Conservation (phyloP, 1,140 invertebrate genomes). For the Hyposmocoma kahamanoa region DNA sequence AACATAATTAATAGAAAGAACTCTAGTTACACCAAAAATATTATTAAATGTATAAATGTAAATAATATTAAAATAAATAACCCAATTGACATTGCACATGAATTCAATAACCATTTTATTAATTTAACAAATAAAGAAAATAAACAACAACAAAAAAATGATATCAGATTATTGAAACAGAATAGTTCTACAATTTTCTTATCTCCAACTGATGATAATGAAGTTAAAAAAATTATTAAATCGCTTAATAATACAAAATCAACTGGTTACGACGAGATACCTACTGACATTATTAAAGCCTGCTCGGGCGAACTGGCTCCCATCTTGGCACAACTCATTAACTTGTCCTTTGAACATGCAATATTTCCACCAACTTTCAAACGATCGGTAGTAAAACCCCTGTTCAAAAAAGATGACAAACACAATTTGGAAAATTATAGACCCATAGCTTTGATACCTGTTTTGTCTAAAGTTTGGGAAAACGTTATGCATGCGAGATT, state of each 20-base stretch:
- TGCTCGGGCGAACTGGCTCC: not conserved
- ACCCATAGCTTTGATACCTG: constrained; percentile 5
- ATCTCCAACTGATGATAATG: not conserved
- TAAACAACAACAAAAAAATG: not conserved
- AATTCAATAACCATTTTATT: constrained; percentile 3
- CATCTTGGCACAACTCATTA: not conserved
- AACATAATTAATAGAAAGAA: not conserved
- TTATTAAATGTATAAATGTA: not conserved
- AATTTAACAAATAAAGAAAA: constrained; percentile 3
- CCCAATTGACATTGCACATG: constrained; percentile 4
- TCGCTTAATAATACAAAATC: not conserved
- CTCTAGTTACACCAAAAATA: not conserved
- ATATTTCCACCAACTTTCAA: constrained; percentile 1
- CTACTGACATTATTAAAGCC: constrained; percentile 4
- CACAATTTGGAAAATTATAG: constrained; percentile 4
- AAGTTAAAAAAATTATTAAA: constrained; percentile 2
- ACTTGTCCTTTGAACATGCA: constrained; percentile 1
- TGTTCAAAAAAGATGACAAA: constrained; percentile 2
- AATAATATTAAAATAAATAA: not conserved
- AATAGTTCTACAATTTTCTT: not conserved
- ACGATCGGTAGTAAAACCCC: not conserved
- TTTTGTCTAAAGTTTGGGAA: constrained; percentile 8
- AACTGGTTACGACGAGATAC: constrained; percentile 5
- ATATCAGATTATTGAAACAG: not conserved
- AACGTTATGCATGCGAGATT: constrained; percentile 5